Base-by-base conservation (phyloP, 2,888 invertebrate genomes). In the Clostera curtula region DNA sequence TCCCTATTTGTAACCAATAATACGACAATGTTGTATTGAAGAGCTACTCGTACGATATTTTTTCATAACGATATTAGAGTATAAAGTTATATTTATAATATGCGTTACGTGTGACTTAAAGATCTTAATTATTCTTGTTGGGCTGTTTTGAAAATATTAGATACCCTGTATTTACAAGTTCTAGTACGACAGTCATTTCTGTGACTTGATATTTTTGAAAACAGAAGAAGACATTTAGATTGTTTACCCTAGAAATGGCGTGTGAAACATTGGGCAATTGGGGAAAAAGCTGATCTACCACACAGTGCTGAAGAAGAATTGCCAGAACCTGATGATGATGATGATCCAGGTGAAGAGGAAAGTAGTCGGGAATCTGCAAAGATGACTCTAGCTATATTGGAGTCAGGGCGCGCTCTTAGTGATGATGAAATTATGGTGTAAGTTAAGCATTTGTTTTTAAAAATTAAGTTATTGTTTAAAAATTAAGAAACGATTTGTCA, bases 391-490 rank as follows among this genome's bases (percentile, higher is more conserved):
- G 64, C 65, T 0, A 12, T 72, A 2, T 41, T 83, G 24, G 57
- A 46, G 10, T 69, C 77, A 2, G 80, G 79, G 1, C 59, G 64
- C 4, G 31, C 46, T 1, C 45, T 72, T 6, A 38, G 41, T 3
- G 77, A 82, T 0, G 79, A 80, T 3, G 82, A 82, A 27, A 54
- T 72, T 15, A 37, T 74, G 17, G 59, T 52, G n/a, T n/a, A n/a
- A n/a, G n/a, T n/a, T n/a, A n/a, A n/a, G n/a, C n/a, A n/a, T n/a
- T n/a, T n/a, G n/a, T n/a, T n/a, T n/a, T n/a, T n/a, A n/a, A n/a
- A n/a, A n/a, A n/a, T n/a, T n/a, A n/a, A n/a, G n/a, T n/a, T n/a
- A n/a, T n/a, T n/a, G n/a, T n/a, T n/a, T n/a, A n/a, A n/a, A n/a
- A n/a, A n/a, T n/a, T n/a, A n/a, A n/a, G n/a, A n/a, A n/a, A n/a